A percentile compares a stretch with the other conserved stretches of the same genome.
phyloP scores from a whole-genome alignment of 2,113 vertebrate species.

The Megaleporinus macrocephalus region DNA sequence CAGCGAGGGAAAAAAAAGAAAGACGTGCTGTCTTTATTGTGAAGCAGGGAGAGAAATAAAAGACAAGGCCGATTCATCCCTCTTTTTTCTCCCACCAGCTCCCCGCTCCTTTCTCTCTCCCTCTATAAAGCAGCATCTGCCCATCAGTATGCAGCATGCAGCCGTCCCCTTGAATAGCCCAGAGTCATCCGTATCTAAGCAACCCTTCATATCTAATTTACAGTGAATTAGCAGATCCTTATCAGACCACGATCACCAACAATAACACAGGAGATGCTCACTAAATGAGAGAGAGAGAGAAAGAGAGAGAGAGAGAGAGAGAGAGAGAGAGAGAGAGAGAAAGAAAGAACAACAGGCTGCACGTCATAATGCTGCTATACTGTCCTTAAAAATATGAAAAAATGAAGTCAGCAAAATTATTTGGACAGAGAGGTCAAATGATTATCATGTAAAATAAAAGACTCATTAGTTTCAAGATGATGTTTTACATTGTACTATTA shows the following conservation, averaged over 20 bases:
- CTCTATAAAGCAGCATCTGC: constrained; percentile 70
- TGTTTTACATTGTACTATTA: background rate
- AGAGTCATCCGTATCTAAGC: constrained; percentile 87
- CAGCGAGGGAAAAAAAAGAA: background rate
- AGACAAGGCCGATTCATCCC: constrained; percentile 43
- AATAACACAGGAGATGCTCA: constrained; percentile 80
- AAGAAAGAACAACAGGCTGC: background rate
- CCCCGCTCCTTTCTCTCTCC: constrained; percentile 47
- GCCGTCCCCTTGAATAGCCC: constrained; percentile 81
- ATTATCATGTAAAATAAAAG: no score
- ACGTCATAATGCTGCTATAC: background rate
- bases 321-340: background rate
- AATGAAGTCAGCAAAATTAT: no score
- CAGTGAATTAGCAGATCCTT: constrained; percentile 84
- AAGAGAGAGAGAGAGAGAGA: background rate
- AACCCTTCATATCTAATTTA: constrained; percentile 89
- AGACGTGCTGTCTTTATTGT: background rate
- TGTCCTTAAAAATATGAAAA: background rate
- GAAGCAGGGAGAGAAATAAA: background rate
- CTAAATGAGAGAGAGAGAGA: constrained; percentile 16
- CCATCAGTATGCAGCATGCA: constrained; percentile 85
- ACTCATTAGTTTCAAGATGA: background rate
- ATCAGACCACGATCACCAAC: constrained; percentile 87
- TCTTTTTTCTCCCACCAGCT: constrained; percentile 49
- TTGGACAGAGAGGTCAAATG: no score